Evolutionary conservation across 2,113 vertebrate species (phyloP), one percentile per base, ranked within the genome.

Genomic region (Plecotus auritus): DNA sequence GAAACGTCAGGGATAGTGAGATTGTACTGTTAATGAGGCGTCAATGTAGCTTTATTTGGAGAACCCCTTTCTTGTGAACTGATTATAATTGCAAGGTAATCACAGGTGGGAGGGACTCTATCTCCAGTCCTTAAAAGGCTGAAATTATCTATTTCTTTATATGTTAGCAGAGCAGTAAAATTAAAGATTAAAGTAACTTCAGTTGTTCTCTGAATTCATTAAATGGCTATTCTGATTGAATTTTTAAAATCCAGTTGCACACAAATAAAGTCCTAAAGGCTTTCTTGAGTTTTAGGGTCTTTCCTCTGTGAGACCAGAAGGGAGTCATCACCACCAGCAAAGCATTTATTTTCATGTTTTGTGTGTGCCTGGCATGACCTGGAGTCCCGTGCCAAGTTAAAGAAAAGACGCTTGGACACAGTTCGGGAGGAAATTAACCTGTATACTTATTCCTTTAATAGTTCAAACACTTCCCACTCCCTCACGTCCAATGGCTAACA

Each of bases 71-170:
- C 56, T 56, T 40, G 35, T 64, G 26, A 85, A 16, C 10, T 11
- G 70, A 72, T 42, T n/a, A 5, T 23, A 69, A 84, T 42, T 56
- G 74, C 45, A 54, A 70, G 12, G 28, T 22, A 23, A 59, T 40
- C 69, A 26, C 3, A 74, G 30, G 4, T 23, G 13, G 30, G 4
- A 56, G 6, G 37, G 13, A 2, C 0, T 32, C 93, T 90, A 81
- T 74, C 70, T 42, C 3, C 47, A 69, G 22, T 18, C 32, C 26
- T 85, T 86, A 54, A 76, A 64, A 59, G 69, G 3, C 28, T 92
- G 59, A 64, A 82, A 83, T 72, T 37, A 42, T 69, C 23, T n/a
- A n/a, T 78, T 81, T 95, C 49, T 88, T 92, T 67, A 82, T 89
- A 89, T 37, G 16, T 14, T 4, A 76, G 18, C 9, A 49, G 47